A percentile compares a stretch with the other conserved stretches of the same genome.
These are phyloP conservation scores for Hypsibius dujardini DNA, from an alignment of 1,140 invertebrate genomes.

Conservation along the genomic window DNA sequence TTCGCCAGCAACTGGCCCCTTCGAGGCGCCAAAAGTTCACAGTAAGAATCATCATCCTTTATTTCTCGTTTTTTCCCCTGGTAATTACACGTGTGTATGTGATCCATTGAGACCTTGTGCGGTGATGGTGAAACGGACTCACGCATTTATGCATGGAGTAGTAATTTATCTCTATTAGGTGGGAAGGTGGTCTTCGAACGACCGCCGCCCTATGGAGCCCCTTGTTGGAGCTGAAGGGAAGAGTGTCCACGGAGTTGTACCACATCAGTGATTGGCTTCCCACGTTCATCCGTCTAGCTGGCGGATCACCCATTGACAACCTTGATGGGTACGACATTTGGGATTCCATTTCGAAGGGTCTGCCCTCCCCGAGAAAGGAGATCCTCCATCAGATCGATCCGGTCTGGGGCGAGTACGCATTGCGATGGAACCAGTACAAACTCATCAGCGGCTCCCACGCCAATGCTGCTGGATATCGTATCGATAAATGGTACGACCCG, in stretches of 20 bases:
- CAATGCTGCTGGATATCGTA: too few relatives aligned
- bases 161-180: too few relatives aligned
- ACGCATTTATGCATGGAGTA: too few relatives aligned
- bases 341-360: conserved; percentile 45
- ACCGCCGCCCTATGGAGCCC: conserved; percentile 31
- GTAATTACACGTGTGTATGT: too few relatives aligned
- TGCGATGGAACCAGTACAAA: conserved; percentile 63
- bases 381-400: conserved; percentile 78
- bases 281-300: conserved; percentile 31
- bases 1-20: conserved; percentile 31
- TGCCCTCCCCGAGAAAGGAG: conserved; percentile 41
- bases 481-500: too few relatives aligned
- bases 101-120: too few relatives aligned
- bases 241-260: conserved; percentile 29
- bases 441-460: conserved; percentile 57
- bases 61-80: too few relatives aligned
- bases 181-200: conserved; percentile 32
- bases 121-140: conserved; percentile 46
- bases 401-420: conserved; percentile 45
- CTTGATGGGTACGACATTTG: conserved; percentile 62
- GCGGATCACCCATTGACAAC: conserved; percentile 22
- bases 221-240: conserved; percentile 26
- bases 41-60: conserved; percentile 49
- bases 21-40: conserved; percentile 30
- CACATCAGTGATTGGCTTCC: conserved; percentile 35